phyloP scores from a whole-genome alignment of 2,888 invertebrate genomes.

The Hypercompe scribonia region DNA sequence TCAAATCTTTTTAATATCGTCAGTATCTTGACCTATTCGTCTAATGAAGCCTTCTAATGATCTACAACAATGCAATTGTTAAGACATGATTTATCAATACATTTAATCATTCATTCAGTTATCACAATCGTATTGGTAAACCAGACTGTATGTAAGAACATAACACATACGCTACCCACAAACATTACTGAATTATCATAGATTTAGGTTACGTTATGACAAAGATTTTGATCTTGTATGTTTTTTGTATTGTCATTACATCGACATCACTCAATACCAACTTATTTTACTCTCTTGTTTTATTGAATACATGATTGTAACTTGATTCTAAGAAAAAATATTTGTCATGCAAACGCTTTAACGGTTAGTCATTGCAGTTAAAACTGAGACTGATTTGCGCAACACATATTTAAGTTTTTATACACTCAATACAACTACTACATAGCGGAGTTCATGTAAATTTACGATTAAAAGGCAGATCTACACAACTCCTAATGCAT shows the following conservation, averaged over 20 bases:
- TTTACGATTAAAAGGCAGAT: neutral
- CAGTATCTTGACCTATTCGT: constrained; percentile 38
- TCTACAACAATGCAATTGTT: constrained; percentile 68
- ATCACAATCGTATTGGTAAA: constrained; percentile 61
- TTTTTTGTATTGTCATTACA: neutral
- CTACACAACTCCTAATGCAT: neutral
- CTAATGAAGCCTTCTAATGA: constrained; percentile 59
- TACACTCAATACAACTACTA: neutral
- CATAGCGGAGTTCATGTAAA: neutral
- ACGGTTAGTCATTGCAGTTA: neutral
- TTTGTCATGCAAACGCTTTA: neutral
- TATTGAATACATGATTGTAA: neutral
- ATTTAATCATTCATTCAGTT: constrained; percentile 71
- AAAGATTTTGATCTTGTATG: neutral
- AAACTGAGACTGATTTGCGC: neutral
- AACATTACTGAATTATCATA: constrained; percentile 26
- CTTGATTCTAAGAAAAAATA: neutral
- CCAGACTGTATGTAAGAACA: constrained; percentile 55
- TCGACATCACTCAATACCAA: neutral
- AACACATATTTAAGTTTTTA: neutral
- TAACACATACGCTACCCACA: constrained; percentile 65
- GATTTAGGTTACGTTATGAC: constrained; percentile 28
- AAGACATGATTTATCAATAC: constrained; percentile 72
- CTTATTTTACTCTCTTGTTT: neutral
- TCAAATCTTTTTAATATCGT: constrained; percentile 23